Evolutionary conservation across 2,113 vertebrate species (phyloP).

Genomic region (Gopherus evgoodei): DNA sequence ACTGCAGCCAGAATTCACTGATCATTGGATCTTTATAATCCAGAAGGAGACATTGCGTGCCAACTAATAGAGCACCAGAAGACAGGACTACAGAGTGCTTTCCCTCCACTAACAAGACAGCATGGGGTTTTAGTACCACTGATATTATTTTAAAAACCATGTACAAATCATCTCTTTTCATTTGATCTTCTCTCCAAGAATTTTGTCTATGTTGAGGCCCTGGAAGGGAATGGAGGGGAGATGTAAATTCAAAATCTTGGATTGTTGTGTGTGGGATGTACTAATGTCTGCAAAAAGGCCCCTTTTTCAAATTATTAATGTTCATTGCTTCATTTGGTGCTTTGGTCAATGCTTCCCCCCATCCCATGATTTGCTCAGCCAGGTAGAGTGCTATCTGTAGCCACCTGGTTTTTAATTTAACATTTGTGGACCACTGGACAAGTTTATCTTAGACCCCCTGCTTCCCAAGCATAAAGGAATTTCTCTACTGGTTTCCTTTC

Average conservation of each 20-base stretch:
- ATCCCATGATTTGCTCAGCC: not conserved
- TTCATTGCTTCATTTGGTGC: not conserved
- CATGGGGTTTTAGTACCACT: not conserved
- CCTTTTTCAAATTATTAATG: not conserved
- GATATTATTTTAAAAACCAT: not conserved
- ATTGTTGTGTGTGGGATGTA: not conserved
- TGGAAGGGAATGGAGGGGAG: not conserved
- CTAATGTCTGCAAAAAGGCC: not conserved
- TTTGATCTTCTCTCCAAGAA: not conserved
- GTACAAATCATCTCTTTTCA: not conserved
- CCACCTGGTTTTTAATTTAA: not conserved
- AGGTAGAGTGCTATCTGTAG: not conserved
- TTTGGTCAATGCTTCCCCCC: not conserved
- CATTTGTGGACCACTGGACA: not conserved
- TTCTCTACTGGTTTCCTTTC: not conserved
- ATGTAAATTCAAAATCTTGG: not conserved
- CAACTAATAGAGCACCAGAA: not conserved
- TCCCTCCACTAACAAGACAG: not conserved
- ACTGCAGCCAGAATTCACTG: not conserved
- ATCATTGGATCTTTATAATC: not conserved
- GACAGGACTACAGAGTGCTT: not conserved
- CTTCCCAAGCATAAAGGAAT: slow-evolving; percentile 33
- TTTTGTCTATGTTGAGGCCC: not conserved
- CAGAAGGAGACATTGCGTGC: not conserved
- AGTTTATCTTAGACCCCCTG: not conserved